Base-by-base conservation (phyloP, 1,140 invertebrate genomes). In the Neomicropteryx cornuta region DNA sequence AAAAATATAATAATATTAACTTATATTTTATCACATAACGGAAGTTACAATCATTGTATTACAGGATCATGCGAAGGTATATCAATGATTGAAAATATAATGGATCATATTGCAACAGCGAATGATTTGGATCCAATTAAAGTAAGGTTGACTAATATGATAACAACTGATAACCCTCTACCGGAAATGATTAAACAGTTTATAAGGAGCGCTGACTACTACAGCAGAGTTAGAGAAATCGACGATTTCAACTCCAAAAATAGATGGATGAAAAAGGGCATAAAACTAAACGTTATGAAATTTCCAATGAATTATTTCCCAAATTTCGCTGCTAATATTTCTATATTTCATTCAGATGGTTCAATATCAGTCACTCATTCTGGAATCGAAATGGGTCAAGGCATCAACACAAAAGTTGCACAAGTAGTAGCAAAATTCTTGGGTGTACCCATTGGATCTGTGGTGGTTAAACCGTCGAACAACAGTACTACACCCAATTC, bases 321-420 rank as follows among this genome's bases (percentile, higher is more conserved):
- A 8, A 70, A 74, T 36, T 83, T 68, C 45, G 71, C 73, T 33
- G 73, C 72, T 0, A 60, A 77, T 24, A 71, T 89, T 1, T 73
- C 77, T 1, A 75, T 90, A 38, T 86, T 80, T 50, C 73, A 78
- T 39, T 60, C 67, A 2, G 86, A 89, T 62, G 84, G 82, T 8
- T 81, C 80, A 1, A 83, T 90, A 1, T 73, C 77, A 0, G 64
- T 90, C 8, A 65, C 72, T 5, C 82, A 85, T 44, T 83, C 79
- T 33, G 87, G 86, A 18, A 74, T 88, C 21, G 87, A 92, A 68
- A 81, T 81, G 60, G 87, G 87, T 4, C 87, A 90, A 66, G 87
- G 87, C 2, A 73, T 87, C 36, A 84, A 77, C 44, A 76, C 74
- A 0, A 64, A 64, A 44, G 55, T 47, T 1, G 76, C 77, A 16